Evolutionary conservation across 2,888 invertebrate genomes (phyloP).

Genomic region (Fragum fragum): DNA sequence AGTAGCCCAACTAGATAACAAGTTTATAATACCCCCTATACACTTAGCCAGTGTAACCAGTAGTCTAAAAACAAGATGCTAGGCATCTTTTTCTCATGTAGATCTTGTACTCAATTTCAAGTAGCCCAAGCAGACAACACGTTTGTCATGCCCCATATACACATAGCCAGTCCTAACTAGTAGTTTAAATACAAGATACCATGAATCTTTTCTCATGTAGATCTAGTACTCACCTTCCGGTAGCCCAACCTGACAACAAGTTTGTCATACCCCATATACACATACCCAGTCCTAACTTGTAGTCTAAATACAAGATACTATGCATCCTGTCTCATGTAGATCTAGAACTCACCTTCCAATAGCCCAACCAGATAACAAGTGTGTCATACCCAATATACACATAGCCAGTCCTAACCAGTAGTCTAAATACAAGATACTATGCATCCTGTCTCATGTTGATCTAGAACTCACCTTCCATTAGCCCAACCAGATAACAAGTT

Average conservation of each 20-base stretch:
- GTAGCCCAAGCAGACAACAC: conserved; percentile 87
- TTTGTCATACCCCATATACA: conserved; percentile 88
- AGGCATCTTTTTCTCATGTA: conserved; percentile 87
- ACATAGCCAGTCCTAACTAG: conserved; percentile 87
- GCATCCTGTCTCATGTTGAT: conserved; percentile 87
- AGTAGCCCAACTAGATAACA: conserved; percentile 87
- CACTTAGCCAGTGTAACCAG: conserved; percentile 88
- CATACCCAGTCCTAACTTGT: conserved; percentile 87
- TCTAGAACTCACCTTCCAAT: conserved; percentile 87
- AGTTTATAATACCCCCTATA: conserved; percentile 87
- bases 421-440: conserved; percentile 87
- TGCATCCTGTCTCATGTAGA: no score
- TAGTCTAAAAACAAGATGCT: conserved; percentile 87
- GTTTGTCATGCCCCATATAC: conserved; percentile 88
- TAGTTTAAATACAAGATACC: conserved; percentile 87
- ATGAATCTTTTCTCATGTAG: conserved; percentile 87
- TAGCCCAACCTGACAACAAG: conserved; percentile 87
- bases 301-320: conserved; percentile 87
- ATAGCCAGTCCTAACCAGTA: conserved; percentile 87
- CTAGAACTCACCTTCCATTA: conserved; percentile 87
- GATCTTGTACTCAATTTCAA: no score
- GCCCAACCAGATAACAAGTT: conserved; percentile 88
- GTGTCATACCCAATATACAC: conserved; percentile 87
- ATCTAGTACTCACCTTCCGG: no score
- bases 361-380: conserved; percentile 87